phyloP scores from a whole-genome alignment of 2,113 vertebrate genomes.

The Thomomys bottae region DNA sequence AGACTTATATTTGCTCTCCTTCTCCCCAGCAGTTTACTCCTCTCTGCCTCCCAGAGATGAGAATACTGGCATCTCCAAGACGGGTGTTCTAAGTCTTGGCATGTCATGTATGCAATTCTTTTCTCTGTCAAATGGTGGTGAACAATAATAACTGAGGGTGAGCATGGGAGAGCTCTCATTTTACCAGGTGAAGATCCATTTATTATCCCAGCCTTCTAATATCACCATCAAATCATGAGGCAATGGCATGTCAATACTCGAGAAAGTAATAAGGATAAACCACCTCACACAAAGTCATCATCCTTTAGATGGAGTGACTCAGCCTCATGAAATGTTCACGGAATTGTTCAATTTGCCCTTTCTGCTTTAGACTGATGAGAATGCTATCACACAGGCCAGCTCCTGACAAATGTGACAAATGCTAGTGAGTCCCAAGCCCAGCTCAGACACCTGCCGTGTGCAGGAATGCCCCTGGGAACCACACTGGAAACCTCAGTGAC shows the following conservation, averaged over 20 bases:
- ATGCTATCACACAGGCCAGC: not conserved
- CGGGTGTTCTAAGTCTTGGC: not conserved
- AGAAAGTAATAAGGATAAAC: not conserved
- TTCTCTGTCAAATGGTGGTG: not conserved
- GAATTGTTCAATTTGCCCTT: not conserved
- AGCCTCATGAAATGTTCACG: not conserved
- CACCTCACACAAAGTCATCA: not conserved
- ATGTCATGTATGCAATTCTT: not conserved
- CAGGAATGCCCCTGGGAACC: not conserved
- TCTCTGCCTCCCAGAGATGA: not conserved
- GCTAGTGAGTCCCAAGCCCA: too few species aligned
- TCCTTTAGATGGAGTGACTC: not conserved
- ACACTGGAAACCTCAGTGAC: not conserved
- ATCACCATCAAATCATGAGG: not conserved
- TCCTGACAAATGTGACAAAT: not conserved
- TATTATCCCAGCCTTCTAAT: conserved; percentile 23
- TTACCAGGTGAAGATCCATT: not conserved
- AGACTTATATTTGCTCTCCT: not conserved
- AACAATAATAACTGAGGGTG: not conserved
- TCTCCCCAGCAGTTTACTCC: too few species aligned
- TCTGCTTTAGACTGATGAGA: not conserved
- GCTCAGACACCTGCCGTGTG: not conserved
- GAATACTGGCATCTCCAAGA: not conserved
- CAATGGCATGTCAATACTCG: not conserved
- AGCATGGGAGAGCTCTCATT: not conserved